Conservation (phyloP, 2,113 vertebrate species). For the Epinephelus lanceolatus region DNA sequence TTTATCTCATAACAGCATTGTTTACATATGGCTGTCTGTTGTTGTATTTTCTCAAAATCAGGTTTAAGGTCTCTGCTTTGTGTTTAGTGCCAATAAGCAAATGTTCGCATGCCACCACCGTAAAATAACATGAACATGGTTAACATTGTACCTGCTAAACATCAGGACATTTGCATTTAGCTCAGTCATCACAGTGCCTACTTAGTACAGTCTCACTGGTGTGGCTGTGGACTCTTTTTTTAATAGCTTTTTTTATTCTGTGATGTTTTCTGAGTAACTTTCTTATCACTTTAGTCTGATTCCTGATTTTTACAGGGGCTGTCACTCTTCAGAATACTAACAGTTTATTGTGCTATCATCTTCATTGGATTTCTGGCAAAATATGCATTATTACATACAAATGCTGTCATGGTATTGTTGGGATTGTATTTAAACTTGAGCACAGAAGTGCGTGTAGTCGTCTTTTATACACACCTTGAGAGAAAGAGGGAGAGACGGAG, state of each 20-base stretch:
- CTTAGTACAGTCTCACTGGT: too few species aligned
- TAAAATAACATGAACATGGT: neutral
- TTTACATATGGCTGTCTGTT: too few species aligned
- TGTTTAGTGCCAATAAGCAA: neutral
- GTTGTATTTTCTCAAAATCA: too few species aligned
- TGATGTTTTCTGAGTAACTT: neutral
- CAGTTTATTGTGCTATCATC: neutral
- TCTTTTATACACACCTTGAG: slow-evolving; percentile 7
- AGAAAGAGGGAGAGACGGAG: neutral
- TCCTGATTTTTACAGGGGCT: neutral
- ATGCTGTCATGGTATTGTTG: neutral
- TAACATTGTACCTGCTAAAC: neutral
- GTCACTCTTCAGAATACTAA: slow-evolving; percentile 11
- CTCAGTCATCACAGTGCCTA: too few species aligned
- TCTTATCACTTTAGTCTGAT: neutral
- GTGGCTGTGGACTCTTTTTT: neutral
- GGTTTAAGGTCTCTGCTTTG: neutral
- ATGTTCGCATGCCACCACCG: neutral
- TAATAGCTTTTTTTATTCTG: too few species aligned
- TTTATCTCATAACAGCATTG: too few species aligned
- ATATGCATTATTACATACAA: neutral
- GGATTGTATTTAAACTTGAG: neutral
- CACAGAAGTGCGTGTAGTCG: neutral
- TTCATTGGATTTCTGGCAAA: neutral
- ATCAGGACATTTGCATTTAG: too few species aligned